Percentiles rank a stretch among this genome's conserved stretches.
phyloP scores from a whole-genome alignment of 2,888 invertebrate species.

The Netelia fuscicornis region DNA sequence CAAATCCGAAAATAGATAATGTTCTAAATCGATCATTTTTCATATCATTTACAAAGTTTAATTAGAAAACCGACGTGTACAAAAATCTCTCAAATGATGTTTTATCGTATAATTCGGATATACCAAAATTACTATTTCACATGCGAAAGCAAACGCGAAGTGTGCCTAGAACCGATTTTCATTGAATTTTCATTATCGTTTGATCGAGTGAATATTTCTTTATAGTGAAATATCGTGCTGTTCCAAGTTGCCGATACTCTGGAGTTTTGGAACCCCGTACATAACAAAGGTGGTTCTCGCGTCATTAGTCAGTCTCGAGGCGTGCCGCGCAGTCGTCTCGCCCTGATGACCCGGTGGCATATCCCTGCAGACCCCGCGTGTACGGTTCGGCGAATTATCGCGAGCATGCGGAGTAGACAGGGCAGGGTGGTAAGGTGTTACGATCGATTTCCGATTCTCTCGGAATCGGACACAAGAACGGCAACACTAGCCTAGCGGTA shows the following conservation, averaged over 20 bases:
- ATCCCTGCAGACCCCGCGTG: slow-evolving; percentile 5
- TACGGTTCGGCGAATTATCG: slow-evolving; percentile 43
- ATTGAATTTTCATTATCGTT: no score
- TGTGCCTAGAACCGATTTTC: no score
- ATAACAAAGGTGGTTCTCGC: neutral
- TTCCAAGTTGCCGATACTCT: neutral
- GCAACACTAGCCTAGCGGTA: slow-evolving; percentile 31
- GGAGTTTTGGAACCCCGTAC: neutral
- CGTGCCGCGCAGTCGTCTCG: slow-evolving; percentile 26
- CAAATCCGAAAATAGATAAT: no score
- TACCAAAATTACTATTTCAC: no score
- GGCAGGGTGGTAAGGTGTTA: slow-evolving; percentile 48
- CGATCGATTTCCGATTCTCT: slow-evolving; percentile 65
- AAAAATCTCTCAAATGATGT: no score
- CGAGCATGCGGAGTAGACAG: slow-evolving; percentile 22
- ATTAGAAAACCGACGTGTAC: no score
- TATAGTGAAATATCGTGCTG: neutral
- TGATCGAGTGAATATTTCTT: neutral
- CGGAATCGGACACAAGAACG: slow-evolving; percentile 18
- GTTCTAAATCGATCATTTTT: no score
- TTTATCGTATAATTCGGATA: no score
- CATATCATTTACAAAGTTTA: no score
- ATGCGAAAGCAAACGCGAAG: no score
- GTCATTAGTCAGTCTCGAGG: slow-evolving; percentile 22
- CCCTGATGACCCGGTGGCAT: slow-evolving; percentile 26